Conservation (phyloP, 2,888 invertebrate genomes). For the Papilio elwesi region DNA sequence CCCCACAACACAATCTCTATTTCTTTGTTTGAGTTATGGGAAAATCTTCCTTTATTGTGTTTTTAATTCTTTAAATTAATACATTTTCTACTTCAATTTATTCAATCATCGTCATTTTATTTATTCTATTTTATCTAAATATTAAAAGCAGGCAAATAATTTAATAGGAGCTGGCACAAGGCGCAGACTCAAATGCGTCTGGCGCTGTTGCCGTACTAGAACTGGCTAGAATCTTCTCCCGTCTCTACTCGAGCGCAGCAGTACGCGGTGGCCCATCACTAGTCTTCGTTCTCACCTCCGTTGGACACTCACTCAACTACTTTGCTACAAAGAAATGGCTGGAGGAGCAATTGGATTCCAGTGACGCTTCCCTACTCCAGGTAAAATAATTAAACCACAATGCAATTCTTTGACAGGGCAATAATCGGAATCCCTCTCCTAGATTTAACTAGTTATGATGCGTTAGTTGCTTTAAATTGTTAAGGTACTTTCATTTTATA, state of each 20-base stretch:
- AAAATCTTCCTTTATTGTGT: no score
- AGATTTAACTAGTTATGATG: no score
- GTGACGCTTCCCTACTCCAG: conserved; percentile 88
- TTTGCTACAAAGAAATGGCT: conserved; percentile 98
- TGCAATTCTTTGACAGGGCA: neutral
- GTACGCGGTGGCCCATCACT: conserved; percentile 91
- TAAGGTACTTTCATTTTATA: no score
- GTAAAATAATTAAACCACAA: conserved; percentile 72
- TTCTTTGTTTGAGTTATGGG: no score
- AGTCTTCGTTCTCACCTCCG: conserved; percentile 94
- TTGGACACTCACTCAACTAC: conserved; percentile 95
- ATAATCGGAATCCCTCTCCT: no score
- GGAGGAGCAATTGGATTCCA: conserved; percentile 94
- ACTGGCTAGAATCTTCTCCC: conserved; percentile 93
- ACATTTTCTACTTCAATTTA: no score
- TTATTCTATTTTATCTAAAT: conserved; percentile 5
- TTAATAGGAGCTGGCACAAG: conserved; percentile 91
- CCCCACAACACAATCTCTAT: no score
- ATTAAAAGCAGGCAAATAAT: conserved; percentile 3
- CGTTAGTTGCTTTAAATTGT: no score
- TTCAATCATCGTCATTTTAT: no score
- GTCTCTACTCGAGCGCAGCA: conserved; percentile 90
- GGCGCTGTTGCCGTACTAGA: conserved; percentile 95
- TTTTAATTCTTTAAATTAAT: no score
- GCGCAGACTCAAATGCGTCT: conserved; percentile 96